Evolutionary conservation across 1,140 invertebrate species (phyloP), one percentile per base, ranked within the genome.

Genomic region (Oedothorax gibbosus): DNA sequence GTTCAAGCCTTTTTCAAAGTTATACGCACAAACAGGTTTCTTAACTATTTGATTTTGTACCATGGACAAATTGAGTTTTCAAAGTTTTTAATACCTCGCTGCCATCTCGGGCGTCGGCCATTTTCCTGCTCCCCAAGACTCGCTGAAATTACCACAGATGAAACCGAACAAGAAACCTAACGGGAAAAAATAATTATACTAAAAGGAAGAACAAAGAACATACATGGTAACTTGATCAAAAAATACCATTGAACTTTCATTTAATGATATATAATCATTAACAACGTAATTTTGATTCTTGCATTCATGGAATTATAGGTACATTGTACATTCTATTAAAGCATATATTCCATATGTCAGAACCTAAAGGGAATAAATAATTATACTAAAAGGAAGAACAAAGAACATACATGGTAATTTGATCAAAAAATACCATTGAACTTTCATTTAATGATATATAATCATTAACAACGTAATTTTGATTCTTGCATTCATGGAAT

Each of bases 81-180:
- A 12, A 15, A n/a, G 0, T 4, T n/a, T 9, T 20, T 51, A 65
- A 64, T 86, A 94, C 91, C 94, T 93, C 0, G 92, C 91, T 20
- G 94, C 93, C 95, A 96, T 96, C 90, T 96, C 95, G 81, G 93
- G 92, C 0, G 95, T 96, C 0, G 95, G 95, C 94, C 94, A 96
- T 49, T 93, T 92, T 14, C 93, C 92, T 85, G 92, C 93, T 0
- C 94, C 94, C 95, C 94, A 96, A 83, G 93, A 92, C 51, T 92
- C 91, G 64, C 92, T 92, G 1, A 93, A 94, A 1, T 93, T 93
- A 2, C 94, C 94, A 84, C 94, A 90, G 60, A 95, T 92, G 0
- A 96, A 89, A 6, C 95, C 95, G 88, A 95, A 95, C 73, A 95
- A 91, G 88, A 96, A 95, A 14, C 95, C 95, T 91, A 54, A 51